These are phyloP conservation scores for Anorthoa munda DNA, from an alignment of 2,888 invertebrate species.

Conservation along the genomic window DNA sequence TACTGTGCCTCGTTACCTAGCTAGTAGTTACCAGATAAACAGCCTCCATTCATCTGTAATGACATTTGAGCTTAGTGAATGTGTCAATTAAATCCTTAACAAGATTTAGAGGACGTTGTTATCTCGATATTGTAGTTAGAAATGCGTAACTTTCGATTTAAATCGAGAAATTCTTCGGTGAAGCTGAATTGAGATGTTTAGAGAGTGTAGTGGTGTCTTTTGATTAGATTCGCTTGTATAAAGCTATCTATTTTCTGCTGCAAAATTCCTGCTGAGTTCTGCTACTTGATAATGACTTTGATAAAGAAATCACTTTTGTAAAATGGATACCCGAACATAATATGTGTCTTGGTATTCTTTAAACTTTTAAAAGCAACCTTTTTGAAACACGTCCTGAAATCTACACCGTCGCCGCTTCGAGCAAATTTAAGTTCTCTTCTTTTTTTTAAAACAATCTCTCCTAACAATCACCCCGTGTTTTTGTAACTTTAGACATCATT, in stretches of 20 bases:
- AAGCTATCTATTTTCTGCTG: neutral
- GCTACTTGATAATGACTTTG: neutral
- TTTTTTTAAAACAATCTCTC: constrained; percentile 21
- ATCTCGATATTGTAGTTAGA: constrained; percentile 55
- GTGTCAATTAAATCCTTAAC: constrained; percentile 63
- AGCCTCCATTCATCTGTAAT: constrained; percentile 54
- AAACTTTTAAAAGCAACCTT: neutral
- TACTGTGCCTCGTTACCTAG: constrained; percentile 76
- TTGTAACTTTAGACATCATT: constrained; percentile 61
- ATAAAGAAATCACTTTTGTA: neutral
- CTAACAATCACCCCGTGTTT: constrained; percentile 39
- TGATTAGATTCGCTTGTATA: constrained; percentile 19
- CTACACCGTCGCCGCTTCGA: neutral
- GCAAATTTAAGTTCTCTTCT: constrained; percentile 14
- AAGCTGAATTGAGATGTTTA: constrained; percentile 44
- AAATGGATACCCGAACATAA: neutral
- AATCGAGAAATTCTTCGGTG: constrained; percentile 52
- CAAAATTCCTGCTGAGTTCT: neutral
- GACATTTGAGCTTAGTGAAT: constrained; percentile 58
- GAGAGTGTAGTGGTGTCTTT: constrained; percentile 22
- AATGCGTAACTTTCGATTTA: constrained; percentile 53
- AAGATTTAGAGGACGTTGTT: constrained; percentile 45
- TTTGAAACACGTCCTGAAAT: constrained; percentile 10
- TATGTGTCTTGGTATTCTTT: neutral
- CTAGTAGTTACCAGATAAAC: constrained; percentile 57